phyloP scores from a whole-genome alignment of 2,797 vertebrate species.

The Graptemys geographica region DNA sequence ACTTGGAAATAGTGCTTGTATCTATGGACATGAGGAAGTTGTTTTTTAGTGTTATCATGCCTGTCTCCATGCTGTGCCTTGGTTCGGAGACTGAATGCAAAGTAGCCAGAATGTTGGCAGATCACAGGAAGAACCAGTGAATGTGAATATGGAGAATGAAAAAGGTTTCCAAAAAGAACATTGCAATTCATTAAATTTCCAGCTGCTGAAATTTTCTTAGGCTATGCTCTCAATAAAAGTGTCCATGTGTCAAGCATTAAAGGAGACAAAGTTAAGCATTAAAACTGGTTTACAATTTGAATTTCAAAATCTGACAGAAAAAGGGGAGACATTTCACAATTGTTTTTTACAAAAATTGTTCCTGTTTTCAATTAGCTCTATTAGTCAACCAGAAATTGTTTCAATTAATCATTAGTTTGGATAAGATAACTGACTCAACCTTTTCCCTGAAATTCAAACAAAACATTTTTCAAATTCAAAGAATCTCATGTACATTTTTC shows the following conservation, averaged over 20 bases:
- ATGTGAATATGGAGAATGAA: neutral
- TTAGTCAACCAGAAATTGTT: too few species aligned
- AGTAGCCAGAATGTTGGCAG: neutral
- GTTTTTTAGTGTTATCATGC: neutral
- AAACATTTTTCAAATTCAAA: neutral
- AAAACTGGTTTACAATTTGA: too few species aligned
- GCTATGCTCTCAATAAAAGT: neutral
- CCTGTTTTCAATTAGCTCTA: too few species aligned
- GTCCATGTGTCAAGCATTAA: too few species aligned
- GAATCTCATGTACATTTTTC: neutral
- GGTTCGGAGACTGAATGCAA: neutral
- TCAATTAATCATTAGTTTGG: neutral
- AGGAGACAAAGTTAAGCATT: too few species aligned
- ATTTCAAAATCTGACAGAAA: too few species aligned
- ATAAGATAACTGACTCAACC: neutral
- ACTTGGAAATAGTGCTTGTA: neutral
- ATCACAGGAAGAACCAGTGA: neutral
- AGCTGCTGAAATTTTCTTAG: neutral
- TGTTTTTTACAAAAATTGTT: too few species aligned
- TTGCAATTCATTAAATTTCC: neutral
- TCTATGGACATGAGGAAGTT: neutral
- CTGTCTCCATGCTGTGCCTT: neutral
- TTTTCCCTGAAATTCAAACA: neutral
- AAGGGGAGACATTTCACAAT: too few species aligned
- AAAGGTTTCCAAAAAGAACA: neutral